These are phyloP conservation scores for Procambarus clarkii DNA, from an alignment of 1,140 invertebrate genomes.

Conservation along the genomic window DNA sequence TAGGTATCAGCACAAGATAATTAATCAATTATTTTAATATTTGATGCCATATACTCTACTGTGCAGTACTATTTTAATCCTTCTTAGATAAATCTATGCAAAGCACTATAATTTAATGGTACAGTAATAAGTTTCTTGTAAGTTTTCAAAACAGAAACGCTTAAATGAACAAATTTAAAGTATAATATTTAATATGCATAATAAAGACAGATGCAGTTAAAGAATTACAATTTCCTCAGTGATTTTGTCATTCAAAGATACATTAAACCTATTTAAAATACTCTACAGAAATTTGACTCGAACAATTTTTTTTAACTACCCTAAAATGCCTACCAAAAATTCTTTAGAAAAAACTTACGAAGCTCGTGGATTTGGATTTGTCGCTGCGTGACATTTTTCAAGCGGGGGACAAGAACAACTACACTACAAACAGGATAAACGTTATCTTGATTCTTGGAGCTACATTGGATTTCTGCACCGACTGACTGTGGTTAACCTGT, in stretches of 20 bases:
- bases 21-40: too few species aligned
- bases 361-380: slow-evolving; percentile 32
- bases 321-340: not conserved
- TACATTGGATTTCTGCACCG: slow-evolving; percentile 14
- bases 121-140: too few species aligned
- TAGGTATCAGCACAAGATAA: too few species aligned
- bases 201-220: not conserved
- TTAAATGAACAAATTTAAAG: too few species aligned
- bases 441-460: not conserved
- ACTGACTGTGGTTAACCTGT: not conserved
- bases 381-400: slow-evolving; percentile 14
- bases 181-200: too few species aligned
- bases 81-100: too few species aligned
- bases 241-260: not conserved
- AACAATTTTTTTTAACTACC: not conserved
- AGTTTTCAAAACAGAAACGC: too few species aligned
- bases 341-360: slow-evolving; percentile 3
- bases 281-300: too few species aligned
- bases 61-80: too few species aligned
- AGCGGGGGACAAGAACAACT: slow-evolving; percentile 11
- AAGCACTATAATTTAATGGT: too few species aligned
- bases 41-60: too few species aligned
- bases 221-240: not conserved
- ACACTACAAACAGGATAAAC: not conserved
- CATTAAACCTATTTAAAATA: not conserved